Evolutionary conservation across 2,888 invertebrate species (phyloP), one percentile per base, ranked within the genome.

Genomic region (Malacosoma neustria): DNA sequence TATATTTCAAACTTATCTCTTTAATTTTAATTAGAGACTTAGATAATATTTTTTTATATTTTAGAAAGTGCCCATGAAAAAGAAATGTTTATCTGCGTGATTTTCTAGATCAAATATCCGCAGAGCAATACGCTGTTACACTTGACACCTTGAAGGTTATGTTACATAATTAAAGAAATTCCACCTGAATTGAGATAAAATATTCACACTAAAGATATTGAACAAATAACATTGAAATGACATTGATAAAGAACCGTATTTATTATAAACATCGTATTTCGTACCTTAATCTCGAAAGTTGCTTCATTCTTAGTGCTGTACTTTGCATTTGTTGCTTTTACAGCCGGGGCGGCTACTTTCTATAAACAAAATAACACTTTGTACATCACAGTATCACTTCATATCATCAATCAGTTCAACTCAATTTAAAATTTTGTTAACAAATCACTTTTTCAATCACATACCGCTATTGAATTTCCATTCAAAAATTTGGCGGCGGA

Each of bases 301-400:
- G 89, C 89, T 66, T 91, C 90, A 4, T 87, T 87, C 44, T 88
- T 88, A 48, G 80, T 75, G 54, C 82, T 81, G 64, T 89, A 91
- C 54, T 87, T 89, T 46, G 79, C 81, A 50, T 87, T 89, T 37
- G 70, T 52, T n/a, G 66, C 56, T 30, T 64, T 43, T 33, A 61
- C 57, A 43, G 61, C 66, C 41, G 80, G 79, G 42, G 62, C 61
- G 42, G 64, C 62, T 40, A 62, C 56, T 72, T 84, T 85, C 84
- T 86, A 72, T 44, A 73, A 42, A 29, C 46, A 35, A 42, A 38
- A 38, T 12, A 36, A 35, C 11, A 36, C 11, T 36, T 15, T 40
- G 22, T 22, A 22, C 9, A 7, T 22, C 22, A 22, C 5, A 7
- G 5, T 1, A 22, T 22, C 22, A 22, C 22, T 9, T 22, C 2